Evolutionary conservation across 2,888 invertebrate genomes (phyloP).

Genomic region (Disparrhopalites patrizii): DNA sequence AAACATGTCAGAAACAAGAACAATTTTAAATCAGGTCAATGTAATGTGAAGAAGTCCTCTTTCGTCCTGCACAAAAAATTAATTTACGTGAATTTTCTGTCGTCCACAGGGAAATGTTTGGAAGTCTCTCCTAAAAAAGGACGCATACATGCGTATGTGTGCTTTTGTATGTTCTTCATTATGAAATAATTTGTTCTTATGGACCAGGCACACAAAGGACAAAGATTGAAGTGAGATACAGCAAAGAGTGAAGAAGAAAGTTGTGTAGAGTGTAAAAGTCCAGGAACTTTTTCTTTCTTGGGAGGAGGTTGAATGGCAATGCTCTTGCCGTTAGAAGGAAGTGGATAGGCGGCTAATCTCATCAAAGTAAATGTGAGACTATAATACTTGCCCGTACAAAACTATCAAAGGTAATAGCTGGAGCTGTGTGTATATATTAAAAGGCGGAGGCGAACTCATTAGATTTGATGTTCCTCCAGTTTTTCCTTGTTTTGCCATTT

Average conservation of each 20-base stretch:
- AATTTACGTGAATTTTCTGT: too few species aligned
- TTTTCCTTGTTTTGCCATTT: not conserved
- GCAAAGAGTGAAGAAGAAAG: not conserved
- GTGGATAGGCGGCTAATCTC: too few species aligned
- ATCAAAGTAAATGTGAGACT: slow-evolving; percentile 32
- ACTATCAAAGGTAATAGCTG: slow-evolving; percentile 27
- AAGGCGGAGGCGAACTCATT: slow-evolving; percentile 2
- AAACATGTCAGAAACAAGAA: not conserved
- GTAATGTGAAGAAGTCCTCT: too few species aligned
- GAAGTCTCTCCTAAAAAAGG: too few species aligned
- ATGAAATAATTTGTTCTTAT: slow-evolving; percentile 15
- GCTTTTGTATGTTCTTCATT: slow-evolving; percentile 11
- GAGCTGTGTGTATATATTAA: not conserved
- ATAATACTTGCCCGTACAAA: slow-evolving; percentile 26
- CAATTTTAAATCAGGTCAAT: slow-evolving; percentile 17
- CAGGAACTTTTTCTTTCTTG: not conserved
- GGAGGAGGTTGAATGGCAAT: too few species aligned
- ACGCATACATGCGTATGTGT: too few species aligned
- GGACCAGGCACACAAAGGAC: too few species aligned
- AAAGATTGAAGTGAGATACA: too few species aligned
- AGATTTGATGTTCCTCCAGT: slow-evolving; percentile 12
- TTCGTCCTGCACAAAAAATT: too few species aligned
- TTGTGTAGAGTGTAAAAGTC: not conserved
- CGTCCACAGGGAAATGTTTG: too few species aligned
- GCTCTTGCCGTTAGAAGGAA: too few species aligned